A percentile compares a stretch with the other conserved stretches of the same genome.
Evolutionary conservation across 2,888 invertebrate genomes (phyloP).

Genomic region (Corbicula japonica): DNA sequence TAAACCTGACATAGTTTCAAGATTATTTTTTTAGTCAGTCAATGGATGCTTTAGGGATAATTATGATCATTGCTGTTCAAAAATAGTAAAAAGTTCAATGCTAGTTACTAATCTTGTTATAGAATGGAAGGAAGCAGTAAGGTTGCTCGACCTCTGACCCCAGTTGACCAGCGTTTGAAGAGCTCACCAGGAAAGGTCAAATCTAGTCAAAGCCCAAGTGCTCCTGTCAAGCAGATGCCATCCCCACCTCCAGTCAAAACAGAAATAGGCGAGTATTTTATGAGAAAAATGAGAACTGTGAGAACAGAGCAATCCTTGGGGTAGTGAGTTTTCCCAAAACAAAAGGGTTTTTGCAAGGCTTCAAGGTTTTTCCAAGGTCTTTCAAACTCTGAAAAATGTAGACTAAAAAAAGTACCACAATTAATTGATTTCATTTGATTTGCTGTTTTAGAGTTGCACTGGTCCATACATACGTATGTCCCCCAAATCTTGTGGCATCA

Average conservation of each 20-base stretch:
- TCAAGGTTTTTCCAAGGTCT: not conserved
- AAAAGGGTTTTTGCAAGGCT: not conserved
- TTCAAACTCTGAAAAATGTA: not conserved
- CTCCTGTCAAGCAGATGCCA: slow-evolving; percentile 9
- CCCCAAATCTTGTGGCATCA: too few relatives aligned
- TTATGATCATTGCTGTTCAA: not conserved
- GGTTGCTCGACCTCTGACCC: slow-evolving; percentile 79
- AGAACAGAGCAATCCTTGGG: not conserved
- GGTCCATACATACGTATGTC: too few relatives aligned
- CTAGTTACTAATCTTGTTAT: slow-evolving; percentile 10
- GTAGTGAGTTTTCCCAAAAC: not conserved
- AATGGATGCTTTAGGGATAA: not conserved
- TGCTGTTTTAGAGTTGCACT: too few relatives aligned
- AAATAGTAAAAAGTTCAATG: not conserved
- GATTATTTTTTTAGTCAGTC: not conserved
- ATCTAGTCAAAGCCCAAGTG: slow-evolving; percentile 42
- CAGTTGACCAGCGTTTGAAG: slow-evolving; percentile 77
- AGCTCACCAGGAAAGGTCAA: slow-evolving; percentile 71
- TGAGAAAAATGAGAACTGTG: not conserved
- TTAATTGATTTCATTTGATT: too few relatives aligned
- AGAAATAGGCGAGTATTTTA: slow-evolving; percentile 21
- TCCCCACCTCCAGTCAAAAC: slow-evolving; percentile 10
- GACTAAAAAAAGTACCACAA: not conserved
- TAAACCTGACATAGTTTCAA: not conserved
- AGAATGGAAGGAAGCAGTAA: slow-evolving; percentile 81